Percentiles rank a stretch among this genome's conserved stretches.
Conservation (phyloP, 1,140 invertebrate species). For the Pogonognathellus flavescens region DNA sequence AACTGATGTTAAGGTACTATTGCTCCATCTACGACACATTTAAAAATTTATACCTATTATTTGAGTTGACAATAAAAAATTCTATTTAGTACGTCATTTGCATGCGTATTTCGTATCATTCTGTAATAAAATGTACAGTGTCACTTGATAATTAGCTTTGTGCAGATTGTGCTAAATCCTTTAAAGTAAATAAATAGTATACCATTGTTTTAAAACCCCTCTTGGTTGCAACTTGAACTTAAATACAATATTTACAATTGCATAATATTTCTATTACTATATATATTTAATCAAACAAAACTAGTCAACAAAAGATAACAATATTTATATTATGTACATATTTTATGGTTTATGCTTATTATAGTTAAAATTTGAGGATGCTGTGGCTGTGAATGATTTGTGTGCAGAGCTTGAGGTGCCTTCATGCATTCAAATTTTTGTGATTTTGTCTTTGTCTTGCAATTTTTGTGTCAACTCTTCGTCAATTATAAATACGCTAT, state of each 20-base stretch:
- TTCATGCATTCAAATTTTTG: slow-evolving; percentile 54
- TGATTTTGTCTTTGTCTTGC: slow-evolving; percentile 55
- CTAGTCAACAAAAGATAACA: slow-evolving; percentile 3
- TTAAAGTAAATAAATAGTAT: background rate
- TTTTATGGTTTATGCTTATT: no score
- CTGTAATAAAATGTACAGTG: no score
- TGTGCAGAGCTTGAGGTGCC: background rate
- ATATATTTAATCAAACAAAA: background rate
- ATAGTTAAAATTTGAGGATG: no score
- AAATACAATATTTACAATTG: background rate
- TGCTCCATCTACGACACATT: no score
- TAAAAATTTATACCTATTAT: no score
- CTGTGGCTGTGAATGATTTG: background rate
- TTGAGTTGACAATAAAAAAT: no score
- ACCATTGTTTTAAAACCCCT: background rate
- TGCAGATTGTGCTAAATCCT: no score
- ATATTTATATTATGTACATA: background rate
- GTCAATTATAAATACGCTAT: slow-evolving; percentile 42
- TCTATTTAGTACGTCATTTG: no score
- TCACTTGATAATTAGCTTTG: no score
- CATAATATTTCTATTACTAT: background rate
- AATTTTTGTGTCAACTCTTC: slow-evolving; percentile 38
- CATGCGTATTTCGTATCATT: no score
- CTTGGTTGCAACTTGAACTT: background rate
- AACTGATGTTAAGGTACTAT: no score